phyloP scores from a whole-genome alignment of 2,888 invertebrate genomes.

The Pilophorus perplexus region DNA sequence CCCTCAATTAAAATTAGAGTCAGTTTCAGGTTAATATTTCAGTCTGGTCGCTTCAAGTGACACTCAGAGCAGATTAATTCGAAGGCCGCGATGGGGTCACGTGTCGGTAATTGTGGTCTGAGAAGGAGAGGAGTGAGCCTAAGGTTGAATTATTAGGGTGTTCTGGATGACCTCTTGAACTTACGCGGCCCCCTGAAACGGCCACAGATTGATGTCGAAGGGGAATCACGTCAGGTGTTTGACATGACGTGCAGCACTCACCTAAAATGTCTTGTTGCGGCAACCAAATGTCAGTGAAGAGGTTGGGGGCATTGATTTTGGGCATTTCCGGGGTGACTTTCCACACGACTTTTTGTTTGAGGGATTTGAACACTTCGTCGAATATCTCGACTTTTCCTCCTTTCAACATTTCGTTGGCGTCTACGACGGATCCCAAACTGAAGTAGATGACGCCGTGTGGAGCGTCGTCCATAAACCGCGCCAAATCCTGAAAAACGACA shows the following conservation, averaged over 20 bases:
- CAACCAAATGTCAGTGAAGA: slow-evolving; percentile 59
- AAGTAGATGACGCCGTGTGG: slow-evolving; percentile 69
- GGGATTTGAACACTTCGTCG: slow-evolving; percentile 63
- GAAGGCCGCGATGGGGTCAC: too few relatives aligned
- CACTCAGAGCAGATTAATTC: too few relatives aligned
- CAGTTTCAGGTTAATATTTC: too few relatives aligned
- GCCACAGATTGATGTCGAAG: too few relatives aligned
- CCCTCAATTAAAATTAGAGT: too few relatives aligned
- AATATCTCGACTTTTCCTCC: slow-evolving; percentile 55
- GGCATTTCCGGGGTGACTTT: slow-evolving; percentile 69
- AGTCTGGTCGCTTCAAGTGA: too few relatives aligned
- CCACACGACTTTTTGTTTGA: slow-evolving; percentile 80
- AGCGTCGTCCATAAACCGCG: slow-evolving; percentile 64
- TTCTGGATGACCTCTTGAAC: too few relatives aligned
- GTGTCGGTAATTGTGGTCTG: too few relatives aligned
- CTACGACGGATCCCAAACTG: slow-evolving; percentile 62
- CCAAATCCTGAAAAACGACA: slow-evolving; percentile 54
- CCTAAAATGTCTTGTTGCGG: slow-evolving; percentile 45
- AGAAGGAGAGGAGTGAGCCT: too few relatives aligned
- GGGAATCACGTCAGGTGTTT: too few relatives aligned
- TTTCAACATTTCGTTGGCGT: slow-evolving; percentile 62
- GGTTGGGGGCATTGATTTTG: slow-evolving; percentile 67
- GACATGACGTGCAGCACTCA: slow-evolving; percentile 1
- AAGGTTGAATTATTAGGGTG: too few relatives aligned
- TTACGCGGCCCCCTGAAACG: too few relatives aligned